Base-by-base conservation (phyloP, 2,113 vertebrate species). In the Pogona vitticeps region DNA sequence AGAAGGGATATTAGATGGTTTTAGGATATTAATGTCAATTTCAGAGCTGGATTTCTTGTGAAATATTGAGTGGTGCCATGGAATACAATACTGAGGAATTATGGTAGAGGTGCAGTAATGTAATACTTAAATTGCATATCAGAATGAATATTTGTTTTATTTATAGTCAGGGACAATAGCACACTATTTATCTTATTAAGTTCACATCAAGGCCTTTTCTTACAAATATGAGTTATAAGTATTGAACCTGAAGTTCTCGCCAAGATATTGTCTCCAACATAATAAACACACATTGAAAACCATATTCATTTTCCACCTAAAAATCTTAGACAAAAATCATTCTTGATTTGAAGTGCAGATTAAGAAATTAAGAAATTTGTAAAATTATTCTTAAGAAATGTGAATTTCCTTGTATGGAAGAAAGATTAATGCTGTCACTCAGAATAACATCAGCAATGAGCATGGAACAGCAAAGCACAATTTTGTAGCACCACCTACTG, bases 401-500 rank as follows among this genome's bases (percentile, higher is more conserved):
- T 13, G 0, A 56, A 17, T 88, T 72, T 36, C 52, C 3, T 80
- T 65, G 14, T 18, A 2, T 0, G 17, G 59, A 42, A 15, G 0
- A 0, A 0, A 17, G 1, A 23, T 0, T 20, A 3, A 4, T 52
- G 72, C 1, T 7, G n/a, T 68, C 26, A 63, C 56, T 13, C 46
- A 12, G 12, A 86, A 40, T 26, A 70, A 42, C 31, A 80, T 46
- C 7, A 79, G 0, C 10, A 28, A 40, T 31, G 18, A 28, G 3
- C 1, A 63, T 77, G 63, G 38, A 23, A 23, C 5, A 0, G 26
- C 23, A 9, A 77, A 38, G 52, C 8, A 88, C 26, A 72, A 85
- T 61, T 90, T 72, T 82, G 36, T 91, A 93, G 91, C 92, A 86
- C 94, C 92, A 92, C 59, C 93, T 95, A 63, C 91, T 89, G 93